These are phyloP conservation scores for Paralichthys olivaceus DNA, from an alignment of 2,113 vertebrate genomes.

Conservation along the genomic window DNA sequence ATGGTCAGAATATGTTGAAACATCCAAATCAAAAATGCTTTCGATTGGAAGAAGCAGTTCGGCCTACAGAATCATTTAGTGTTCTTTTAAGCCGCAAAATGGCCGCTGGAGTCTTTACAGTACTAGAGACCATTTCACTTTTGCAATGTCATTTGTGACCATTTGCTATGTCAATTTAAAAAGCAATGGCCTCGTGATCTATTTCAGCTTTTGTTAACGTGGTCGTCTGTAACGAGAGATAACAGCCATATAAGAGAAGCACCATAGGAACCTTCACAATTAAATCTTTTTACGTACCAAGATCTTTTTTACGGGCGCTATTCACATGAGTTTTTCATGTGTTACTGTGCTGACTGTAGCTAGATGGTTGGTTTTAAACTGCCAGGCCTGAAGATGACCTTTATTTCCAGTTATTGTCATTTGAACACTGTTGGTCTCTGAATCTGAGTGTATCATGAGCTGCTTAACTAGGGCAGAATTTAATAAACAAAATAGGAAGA, in stretches of 20 bases:
- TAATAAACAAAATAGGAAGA: not conserved
- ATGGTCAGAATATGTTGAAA: not conserved
- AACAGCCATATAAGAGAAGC: not conserved
- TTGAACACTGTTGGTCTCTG: not conserved
- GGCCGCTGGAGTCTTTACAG: not conserved
- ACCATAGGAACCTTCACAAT: not conserved
- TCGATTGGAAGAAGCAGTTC: not conserved
- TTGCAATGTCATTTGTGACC: not conserved
- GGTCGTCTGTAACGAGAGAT: not conserved
- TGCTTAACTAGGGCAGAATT: not conserved
- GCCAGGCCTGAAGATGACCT: not conserved
- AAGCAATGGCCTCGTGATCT: not conserved
- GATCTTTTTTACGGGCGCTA: constrained; percentile 11
- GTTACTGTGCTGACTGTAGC: not conserved
- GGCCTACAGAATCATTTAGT: not conserved
- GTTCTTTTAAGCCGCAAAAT: not conserved
- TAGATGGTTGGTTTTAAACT: not conserved
- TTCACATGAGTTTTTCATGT: constrained; percentile 7
- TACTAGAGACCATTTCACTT: not conserved
- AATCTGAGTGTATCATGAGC: not conserved
- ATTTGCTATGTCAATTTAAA: not conserved
- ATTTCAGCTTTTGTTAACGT: not conserved
- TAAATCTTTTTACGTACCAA: not conserved
- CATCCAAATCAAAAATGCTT: not conserved
- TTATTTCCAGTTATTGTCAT: constrained; percentile 8